Evolutionary conservation across 2,888 invertebrate species (phyloP).

Genomic region (Apodemia zela): DNA sequence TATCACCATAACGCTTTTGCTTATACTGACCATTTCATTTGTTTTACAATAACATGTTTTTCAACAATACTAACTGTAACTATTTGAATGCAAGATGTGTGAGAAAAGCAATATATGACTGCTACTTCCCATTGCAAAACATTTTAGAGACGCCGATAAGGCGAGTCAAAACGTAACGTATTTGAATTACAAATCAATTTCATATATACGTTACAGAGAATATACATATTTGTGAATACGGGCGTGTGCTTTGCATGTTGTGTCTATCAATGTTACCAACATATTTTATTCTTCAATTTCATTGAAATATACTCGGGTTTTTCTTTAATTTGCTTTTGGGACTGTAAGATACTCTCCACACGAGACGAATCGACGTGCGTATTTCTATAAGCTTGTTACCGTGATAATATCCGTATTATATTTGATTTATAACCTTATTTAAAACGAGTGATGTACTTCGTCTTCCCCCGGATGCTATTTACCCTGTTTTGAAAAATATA

Average conservation of each 20-base stretch:
- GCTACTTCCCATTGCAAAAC: constrained; percentile 47
- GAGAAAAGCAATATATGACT: constrained; percentile 53
- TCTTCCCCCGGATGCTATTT: too few species aligned
- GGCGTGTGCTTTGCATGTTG: constrained; percentile 14
- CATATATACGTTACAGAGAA: constrained; percentile 30
- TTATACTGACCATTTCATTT: constrained; percentile 17
- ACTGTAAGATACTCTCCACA: neutral
- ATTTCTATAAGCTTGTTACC: neutral
- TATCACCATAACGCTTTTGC: constrained; percentile 14
- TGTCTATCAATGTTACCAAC: neutral
- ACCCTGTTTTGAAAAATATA: too few species aligned
- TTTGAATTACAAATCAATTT: constrained; percentile 50
- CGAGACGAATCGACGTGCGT: neutral
- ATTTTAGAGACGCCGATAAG: constrained; percentile 31
- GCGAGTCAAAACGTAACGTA: constrained; percentile 24
- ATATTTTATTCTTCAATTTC: constrained; percentile 3
- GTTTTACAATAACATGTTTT: constrained; percentile 29
- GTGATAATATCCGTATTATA: neutral
- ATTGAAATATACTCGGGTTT: neutral
- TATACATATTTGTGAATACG: constrained; percentile 16
- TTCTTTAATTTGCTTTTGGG: neutral
- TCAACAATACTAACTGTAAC: constrained; percentile 34
- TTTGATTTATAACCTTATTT: too few species aligned
- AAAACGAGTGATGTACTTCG: too few species aligned
- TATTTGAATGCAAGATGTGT: constrained; percentile 60